phyloP scores from a whole-genome alignment of 2,113 vertebrate species.

The Phaetusa simplex region DNA sequence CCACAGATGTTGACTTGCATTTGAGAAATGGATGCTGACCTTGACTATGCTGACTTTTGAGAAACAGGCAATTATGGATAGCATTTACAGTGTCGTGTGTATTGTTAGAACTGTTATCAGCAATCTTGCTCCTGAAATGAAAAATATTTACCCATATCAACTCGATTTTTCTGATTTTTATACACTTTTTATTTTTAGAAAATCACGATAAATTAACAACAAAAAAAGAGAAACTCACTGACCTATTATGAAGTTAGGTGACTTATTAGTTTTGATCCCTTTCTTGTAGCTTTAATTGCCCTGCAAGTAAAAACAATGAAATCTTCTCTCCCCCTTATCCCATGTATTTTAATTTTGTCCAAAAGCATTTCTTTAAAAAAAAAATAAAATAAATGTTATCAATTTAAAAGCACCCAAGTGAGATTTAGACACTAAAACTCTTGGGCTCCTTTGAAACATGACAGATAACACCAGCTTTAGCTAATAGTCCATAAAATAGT shows the following conservation, averaged over 20 bases:
- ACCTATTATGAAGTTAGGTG: neutral
- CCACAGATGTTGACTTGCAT: neutral
- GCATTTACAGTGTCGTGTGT: neutral
- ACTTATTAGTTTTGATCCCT: neutral
- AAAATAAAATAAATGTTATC: neutral
- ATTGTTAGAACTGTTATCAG: neutral
- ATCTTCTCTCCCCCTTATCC: neutral
- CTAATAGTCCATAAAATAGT: neutral
- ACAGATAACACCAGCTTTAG: neutral
- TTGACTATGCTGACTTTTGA: neutral
- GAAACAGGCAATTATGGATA: neutral
- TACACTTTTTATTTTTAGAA: neutral
- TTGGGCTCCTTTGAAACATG: neutral
- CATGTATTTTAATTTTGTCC: neutral
- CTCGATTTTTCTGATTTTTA: neutral
- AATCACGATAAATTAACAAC: neutral
- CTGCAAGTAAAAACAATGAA: neutral
- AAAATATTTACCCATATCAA: neutral
- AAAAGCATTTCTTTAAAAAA: neutral
- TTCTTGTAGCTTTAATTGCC: neutral
- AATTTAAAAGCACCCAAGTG: neutral
- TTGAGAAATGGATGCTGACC: neutral
- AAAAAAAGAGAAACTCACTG: neutral
- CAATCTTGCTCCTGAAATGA: neutral
- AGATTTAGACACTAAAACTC: neutral